Conservation (phyloP, 2,888 invertebrate genomes). For the Acanthosepion esculentum region DNA sequence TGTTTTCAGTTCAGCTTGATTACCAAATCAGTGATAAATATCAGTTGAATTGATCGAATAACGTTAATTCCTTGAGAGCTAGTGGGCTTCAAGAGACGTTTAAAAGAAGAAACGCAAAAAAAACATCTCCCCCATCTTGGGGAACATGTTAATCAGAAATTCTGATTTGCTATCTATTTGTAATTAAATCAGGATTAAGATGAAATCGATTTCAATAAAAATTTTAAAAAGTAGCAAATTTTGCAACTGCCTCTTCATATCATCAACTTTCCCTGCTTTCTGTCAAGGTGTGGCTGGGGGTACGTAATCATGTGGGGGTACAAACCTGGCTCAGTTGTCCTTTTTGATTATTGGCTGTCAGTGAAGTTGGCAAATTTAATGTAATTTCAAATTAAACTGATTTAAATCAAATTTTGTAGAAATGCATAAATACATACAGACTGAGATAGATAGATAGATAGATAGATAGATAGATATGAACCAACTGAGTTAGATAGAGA, state of each 20-base stretch:
- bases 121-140: background rate
- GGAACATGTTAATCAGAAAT: background rate
- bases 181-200: background rate
- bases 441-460: background rate
- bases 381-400: background rate
- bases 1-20: background rate
- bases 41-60: background rate
- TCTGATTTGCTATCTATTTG: background rate
- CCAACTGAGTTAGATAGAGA: background rate
- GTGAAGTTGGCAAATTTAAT: background rate
- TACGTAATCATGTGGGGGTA: background rate
- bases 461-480: background rate
- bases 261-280: background rate
- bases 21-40: background rate
- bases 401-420: background rate
- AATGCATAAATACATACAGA: background rate
- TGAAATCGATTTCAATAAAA: background rate
- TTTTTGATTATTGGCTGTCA: slow-evolving; percentile 8
- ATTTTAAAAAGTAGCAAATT: background rate
- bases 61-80: background rate
- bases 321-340: background rate
- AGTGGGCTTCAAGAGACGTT: background rate
- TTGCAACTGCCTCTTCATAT: background rate
- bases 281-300: too few species aligned
- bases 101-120: background rate